phyloP scores from a whole-genome alignment of 1,140 invertebrate genomes.

The Archivesica marissinica region DNA sequence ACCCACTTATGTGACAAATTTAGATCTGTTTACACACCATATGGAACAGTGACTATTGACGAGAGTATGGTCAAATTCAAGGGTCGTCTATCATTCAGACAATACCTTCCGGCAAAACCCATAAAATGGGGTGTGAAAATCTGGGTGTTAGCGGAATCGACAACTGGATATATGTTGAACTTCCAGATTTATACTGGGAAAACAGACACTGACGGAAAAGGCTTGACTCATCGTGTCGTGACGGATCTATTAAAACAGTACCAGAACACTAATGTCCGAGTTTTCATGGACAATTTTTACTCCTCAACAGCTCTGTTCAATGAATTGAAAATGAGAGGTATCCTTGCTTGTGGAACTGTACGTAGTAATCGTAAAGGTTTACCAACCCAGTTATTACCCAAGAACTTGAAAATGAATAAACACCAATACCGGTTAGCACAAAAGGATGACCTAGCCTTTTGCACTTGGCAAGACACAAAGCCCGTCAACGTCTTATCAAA shows the following conservation, averaged over 20 bases:
- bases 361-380: constrained; percentile 7
- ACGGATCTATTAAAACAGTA: too few species aligned
- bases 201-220: not conserved
- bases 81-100: too few species aligned
- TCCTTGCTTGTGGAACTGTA: not conserved
- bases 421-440: not conserved
- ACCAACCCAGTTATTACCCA: not conserved
- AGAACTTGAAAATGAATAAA: not conserved
- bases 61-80: too few species aligned
- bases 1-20: not conserved
- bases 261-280: too few species aligned
- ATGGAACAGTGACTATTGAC: too few species aligned
- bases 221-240: not conserved
- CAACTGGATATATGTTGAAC: too few species aligned
- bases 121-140: too few species aligned
- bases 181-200: too few species aligned
- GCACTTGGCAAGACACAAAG: not conserved
- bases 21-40: constrained; percentile 17
- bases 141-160: too few species aligned
- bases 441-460: not conserved
- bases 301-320: too few species aligned
- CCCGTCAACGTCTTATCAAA: not conserved
- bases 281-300: too few species aligned
- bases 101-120: too few species aligned
- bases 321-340: not conserved